Percentiles rank a stretch among this genome's conserved stretches.
These are phyloP conservation scores for Pygocentrus nattereri DNA, from an alignment of 2,797 vertebrate species.

Conservation along the genomic window DNA sequence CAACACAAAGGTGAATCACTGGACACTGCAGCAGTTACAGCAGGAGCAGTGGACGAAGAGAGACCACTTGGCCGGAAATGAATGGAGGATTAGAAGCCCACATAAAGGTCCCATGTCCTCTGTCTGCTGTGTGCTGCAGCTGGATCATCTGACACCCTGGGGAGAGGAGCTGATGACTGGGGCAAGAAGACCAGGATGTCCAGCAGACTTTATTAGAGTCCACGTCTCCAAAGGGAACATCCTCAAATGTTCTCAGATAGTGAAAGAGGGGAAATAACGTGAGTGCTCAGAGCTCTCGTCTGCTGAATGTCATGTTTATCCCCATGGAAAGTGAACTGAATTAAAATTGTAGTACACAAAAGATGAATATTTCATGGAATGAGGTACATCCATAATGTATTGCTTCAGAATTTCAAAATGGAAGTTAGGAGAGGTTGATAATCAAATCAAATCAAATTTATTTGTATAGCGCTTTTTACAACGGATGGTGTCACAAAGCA, in stretches of 20 bases:
- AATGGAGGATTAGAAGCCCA: conserved; percentile 44
- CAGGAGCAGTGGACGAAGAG: conserved; percentile 50
- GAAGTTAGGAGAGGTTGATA: conserved; percentile 1
- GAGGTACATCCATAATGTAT: not conserved
- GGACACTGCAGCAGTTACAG: conserved; percentile 3
- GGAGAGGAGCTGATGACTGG: conserved; percentile 61
- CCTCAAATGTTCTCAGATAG: conserved; percentile 51
- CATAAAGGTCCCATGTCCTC: conserved; percentile 18
- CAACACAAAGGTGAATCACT: not conserved
- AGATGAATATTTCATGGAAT: conserved; percentile 3
- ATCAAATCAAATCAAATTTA: too few species aligned
- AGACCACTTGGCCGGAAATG: conserved; percentile 47
- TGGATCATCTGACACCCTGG: conserved; percentile 64
- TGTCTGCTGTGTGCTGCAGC: conserved; percentile 49
- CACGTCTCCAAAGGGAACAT: conserved; percentile 48
- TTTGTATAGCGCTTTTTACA: too few species aligned
- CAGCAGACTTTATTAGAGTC: conserved; percentile 55
- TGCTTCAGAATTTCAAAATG: conserved; percentile 5
- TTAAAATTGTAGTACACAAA: conserved; percentile 8
- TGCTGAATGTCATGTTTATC: conserved; percentile 24
- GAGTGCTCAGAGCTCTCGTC: conserved; percentile 5
- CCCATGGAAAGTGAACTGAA: conserved; percentile 1
- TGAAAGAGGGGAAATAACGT: conserved; percentile 43
- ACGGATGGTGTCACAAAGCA: too few species aligned
- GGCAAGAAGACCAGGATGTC: conserved; percentile 54